Evolutionary conservation across 1,140 invertebrate species (phyloP).

Genomic region (Caenorhabditis tropicalis): DNA sequence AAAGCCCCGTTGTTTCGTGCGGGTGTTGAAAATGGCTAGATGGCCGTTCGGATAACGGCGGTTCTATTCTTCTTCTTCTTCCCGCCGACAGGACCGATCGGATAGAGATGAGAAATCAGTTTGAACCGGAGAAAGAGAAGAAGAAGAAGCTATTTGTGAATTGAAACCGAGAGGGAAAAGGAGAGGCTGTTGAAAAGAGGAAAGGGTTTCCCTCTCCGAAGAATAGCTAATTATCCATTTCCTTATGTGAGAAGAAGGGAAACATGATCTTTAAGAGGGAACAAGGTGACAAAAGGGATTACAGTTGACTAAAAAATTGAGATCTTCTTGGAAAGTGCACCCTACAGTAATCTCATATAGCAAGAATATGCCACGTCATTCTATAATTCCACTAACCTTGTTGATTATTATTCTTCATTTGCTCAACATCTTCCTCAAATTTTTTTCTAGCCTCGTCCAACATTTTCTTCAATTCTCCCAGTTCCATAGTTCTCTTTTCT

Average conservation of each 20-base stretch:
- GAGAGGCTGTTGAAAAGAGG: not conserved
- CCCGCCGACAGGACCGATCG: not conserved
- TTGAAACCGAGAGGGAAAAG: not conserved
- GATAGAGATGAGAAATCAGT: slow-evolving; percentile 21
- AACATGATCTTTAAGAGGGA: not conserved
- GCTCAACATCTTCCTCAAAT: slow-evolving; percentile 43
- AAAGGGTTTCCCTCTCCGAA: not conserved
- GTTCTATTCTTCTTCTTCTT: not conserved
- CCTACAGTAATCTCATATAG: too few species aligned
- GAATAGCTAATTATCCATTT: slow-evolving; percentile 11
- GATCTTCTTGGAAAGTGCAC: too few species aligned
- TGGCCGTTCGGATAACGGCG: slow-evolving; percentile 20
- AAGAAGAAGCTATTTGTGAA: not conserved
- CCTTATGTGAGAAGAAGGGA: not conserved
- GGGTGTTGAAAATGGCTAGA: slow-evolving; percentile 40
- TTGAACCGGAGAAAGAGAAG: not conserved
- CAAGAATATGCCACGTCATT: not conserved
- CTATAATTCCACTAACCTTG: not conserved
- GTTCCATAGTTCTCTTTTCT: not conserved
- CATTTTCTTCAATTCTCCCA: slow-evolving; percentile 33
- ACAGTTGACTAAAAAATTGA: too few species aligned
- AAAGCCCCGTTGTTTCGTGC: not conserved
- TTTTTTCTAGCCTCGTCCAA: slow-evolving; percentile 24
- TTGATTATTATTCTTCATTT: slow-evolving; percentile 22
- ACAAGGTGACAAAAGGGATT: not conserved